These are phyloP conservation scores for Polymixis flavicincta DNA, from an alignment of 2,888 invertebrate species.

Conservation along the genomic window DNA sequence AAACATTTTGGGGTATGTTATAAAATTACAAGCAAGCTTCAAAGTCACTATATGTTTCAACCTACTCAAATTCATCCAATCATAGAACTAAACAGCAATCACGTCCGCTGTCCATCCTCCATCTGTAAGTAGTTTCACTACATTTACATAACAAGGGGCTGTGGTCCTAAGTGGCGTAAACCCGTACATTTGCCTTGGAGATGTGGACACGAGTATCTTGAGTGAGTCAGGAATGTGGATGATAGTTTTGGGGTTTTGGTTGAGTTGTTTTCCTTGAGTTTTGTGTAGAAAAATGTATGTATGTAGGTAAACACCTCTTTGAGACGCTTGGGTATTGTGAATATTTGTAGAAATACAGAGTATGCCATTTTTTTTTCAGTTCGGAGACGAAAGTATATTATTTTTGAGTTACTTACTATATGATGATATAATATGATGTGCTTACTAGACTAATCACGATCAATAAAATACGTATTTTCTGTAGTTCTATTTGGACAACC, in stretches of 20 bases:
- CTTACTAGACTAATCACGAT: background rate
- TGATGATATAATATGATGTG: background rate
- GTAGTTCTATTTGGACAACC: background rate
- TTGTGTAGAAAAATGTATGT: background rate
- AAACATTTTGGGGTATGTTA: background rate
- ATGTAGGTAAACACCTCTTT: background rate
- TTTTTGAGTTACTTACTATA: background rate
- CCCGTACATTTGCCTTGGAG: conserved; percentile 66
- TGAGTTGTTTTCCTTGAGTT: conserved; percentile 23
- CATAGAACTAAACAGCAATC: conserved; percentile 23
- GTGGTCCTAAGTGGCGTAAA: conserved; percentile 53
- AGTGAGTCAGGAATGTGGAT: conserved; percentile 56
- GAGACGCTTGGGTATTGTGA: background rate
- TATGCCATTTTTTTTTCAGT: background rate
- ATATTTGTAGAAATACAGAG: background rate
- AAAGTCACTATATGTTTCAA: background rate
- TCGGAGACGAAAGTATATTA: background rate
- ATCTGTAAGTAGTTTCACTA: conserved; percentile 67
- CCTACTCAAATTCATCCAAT: background rate
- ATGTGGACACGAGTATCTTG: conserved; percentile 52
- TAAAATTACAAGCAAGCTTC: background rate
- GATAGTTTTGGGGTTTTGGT: conserved; percentile 40
- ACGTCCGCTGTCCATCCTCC: conserved; percentile 23
- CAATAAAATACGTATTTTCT: background rate
- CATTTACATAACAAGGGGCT: conserved; percentile 75